Evolutionary conservation across 2,113 vertebrate species (phyloP).

Genomic region (Siniperca knerii): DNA sequence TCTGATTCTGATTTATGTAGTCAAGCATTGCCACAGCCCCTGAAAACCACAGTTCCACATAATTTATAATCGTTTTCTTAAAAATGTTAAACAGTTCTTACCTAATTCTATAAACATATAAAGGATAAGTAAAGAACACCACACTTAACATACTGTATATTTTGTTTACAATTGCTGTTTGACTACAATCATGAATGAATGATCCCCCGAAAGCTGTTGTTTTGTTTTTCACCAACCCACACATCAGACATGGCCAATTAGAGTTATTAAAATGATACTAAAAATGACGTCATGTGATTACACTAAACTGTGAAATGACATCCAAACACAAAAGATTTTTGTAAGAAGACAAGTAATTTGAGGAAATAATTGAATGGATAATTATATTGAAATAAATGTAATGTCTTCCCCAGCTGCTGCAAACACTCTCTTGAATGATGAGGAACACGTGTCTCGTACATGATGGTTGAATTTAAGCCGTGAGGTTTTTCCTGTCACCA

Average conservation of each 20-base stretch:
- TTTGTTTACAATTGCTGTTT: conserved; percentile 2
- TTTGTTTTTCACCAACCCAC: conserved; percentile 34
- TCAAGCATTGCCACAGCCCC: background rate
- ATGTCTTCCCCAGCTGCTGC: conserved; percentile 11
- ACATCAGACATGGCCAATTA: conserved; percentile 30
- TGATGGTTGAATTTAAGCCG: conserved; percentile 56
- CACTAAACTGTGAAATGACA: conserved; percentile 28
- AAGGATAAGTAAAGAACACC: background rate
- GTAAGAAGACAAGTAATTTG: conserved; percentile 21
- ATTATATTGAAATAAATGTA: conserved; percentile 54
- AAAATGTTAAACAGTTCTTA: background rate
- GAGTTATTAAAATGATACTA: conserved; percentile 4
- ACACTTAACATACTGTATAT: background rate
- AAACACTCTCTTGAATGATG: conserved; percentile 49
- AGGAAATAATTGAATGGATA: conserved; percentile 44
- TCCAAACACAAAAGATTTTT: conserved; percentile 4
- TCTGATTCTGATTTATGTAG: too few relatives aligned
- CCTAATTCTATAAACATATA: background rate
- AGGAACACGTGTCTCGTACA: conserved; percentile 53
- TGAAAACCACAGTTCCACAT: background rate
- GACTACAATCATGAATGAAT: conserved; percentile 21
- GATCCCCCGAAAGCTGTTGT: background rate
- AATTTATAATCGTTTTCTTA: background rate
- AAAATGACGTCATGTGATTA: conserved; percentile 14
- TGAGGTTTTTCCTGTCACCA: conserved; percentile 66